These are phyloP conservation scores for Semotilus atromaculatus DNA, from an alignment of 2,797 vertebrate species.

Conservation along the genomic window DNA sequence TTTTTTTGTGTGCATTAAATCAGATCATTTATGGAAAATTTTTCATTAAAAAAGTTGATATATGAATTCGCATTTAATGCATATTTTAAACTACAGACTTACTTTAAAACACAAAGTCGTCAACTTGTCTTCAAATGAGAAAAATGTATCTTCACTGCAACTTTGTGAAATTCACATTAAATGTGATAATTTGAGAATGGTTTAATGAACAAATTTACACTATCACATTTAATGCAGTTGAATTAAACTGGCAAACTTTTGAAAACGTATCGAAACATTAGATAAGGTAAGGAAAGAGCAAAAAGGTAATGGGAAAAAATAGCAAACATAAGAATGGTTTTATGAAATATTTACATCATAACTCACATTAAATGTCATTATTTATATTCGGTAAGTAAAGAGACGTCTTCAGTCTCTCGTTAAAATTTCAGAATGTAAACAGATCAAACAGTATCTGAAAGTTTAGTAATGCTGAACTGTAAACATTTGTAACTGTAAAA, in stretches of 20 bases:
- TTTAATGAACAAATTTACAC: neutral
- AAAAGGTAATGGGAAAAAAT: too few species aligned
- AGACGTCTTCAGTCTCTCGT: neutral
- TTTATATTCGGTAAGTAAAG: neutral
- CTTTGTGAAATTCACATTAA: neutral
- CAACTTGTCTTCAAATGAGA: neutral
- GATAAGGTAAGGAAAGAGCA: neutral
- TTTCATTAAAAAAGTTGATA: neutral
- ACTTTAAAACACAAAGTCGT: neutral
- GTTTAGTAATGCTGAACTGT: neutral
- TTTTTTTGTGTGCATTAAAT: neutral
- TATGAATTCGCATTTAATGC: neutral
- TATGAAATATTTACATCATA: neutral
- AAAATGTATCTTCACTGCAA: neutral
- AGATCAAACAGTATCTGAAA: neutral
- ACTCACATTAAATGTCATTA: too few species aligned
- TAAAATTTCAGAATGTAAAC: neutral
- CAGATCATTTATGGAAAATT: neutral
- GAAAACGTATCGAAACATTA: neutral
- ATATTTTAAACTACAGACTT: neutral
- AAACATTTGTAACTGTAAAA: constrained; percentile 21
- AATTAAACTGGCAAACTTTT: neutral
- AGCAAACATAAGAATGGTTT: neutral
- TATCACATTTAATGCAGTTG: neutral
- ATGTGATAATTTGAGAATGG: neutral